A percentile compares a stretch with the other conserved stretches of the same genome.
Evolutionary conservation across 2,888 invertebrate species (phyloP).

Genomic region (Syrphus vitripennis): DNA sequence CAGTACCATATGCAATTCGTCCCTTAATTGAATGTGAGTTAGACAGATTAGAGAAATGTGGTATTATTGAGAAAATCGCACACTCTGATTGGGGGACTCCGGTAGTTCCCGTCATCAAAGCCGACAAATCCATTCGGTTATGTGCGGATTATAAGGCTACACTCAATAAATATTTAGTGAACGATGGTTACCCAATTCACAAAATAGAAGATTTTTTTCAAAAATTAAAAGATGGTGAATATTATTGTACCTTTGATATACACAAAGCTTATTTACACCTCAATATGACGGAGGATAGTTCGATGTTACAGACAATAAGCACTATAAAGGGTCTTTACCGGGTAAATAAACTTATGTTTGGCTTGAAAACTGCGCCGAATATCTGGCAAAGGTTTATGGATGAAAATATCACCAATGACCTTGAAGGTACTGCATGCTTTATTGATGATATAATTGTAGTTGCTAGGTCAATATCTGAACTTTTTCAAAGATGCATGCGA

Average conservation of each 20-base stretch:
- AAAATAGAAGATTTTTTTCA: background rate
- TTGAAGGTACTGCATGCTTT: conserved; percentile 16
- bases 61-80: background rate
- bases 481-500: background rate
- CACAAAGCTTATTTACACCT: conserved; percentile 13
- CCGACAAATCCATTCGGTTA: conserved; percentile 3
- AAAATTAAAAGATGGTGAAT: conserved; percentile 13
- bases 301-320: conserved; percentile 16
- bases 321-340: conserved; percentile 10
- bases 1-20: conserved; percentile 23
- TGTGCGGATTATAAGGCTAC: conserved; percentile 25
- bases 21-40: background rate
- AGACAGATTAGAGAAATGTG: conserved; percentile 8
- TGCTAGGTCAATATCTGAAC: background rate
- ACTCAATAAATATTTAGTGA: conserved; percentile 18
- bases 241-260: conserved; percentile 12
- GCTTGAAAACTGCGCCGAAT: conserved; percentile 10
- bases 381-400: conserved; percentile 31
- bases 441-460: conserved; percentile 19
- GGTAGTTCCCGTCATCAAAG: conserved; percentile 18
- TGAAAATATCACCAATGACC: conserved; percentile 4
- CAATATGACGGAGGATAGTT: background rate
- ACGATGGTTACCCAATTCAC: conserved; percentile 9
- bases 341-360: conserved; percentile 18
- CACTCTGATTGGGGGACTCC: conserved; percentile 20